Evolutionary conservation across 2,888 invertebrate genomes (phyloP).

Genomic region (Scrobipalpa costella): DNA sequence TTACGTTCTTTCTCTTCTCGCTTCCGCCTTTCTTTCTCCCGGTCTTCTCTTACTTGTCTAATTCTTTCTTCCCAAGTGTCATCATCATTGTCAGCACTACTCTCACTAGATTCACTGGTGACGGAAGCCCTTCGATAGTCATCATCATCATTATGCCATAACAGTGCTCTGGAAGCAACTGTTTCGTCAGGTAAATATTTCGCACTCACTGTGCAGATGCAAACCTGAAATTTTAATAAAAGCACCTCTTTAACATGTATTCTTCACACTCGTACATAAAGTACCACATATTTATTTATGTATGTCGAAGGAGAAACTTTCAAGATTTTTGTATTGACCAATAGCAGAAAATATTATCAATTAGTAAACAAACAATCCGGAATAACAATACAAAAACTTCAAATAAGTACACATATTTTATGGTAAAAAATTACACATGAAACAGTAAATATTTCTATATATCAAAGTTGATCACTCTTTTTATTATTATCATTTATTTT

Average conservation of each 20-base stretch:
- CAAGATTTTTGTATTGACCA: too few species aligned
- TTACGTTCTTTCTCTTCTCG: constrained; percentile 41
- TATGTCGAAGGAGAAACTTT: too few species aligned
- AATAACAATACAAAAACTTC: too few species aligned
- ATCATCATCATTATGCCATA: constrained; percentile 44
- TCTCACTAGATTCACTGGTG: constrained; percentile 32
- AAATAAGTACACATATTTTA: too few species aligned
- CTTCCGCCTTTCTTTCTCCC: constrained; percentile 38
- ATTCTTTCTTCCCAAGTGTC: constrained; percentile 37
- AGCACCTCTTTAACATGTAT: not conserved
- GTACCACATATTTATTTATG: not conserved
- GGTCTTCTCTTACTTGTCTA: constrained; percentile 47
- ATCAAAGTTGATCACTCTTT: not conserved
- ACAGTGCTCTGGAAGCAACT: constrained; percentile 45
- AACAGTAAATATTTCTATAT: too few species aligned
- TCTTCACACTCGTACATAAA: not conserved
- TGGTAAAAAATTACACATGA: too few species aligned
- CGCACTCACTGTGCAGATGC: constrained; percentile 64
- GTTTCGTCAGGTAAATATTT: constrained; percentile 68
- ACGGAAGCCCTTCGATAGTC: constrained; percentile 15
- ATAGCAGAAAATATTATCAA: too few species aligned
- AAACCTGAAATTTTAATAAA: constrained; percentile 56
- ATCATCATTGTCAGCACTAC: constrained; percentile 43
- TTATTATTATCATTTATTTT: not conserved
- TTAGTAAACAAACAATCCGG: too few species aligned